Conservation (phyloP, 2,888 invertebrate species). For the Venusia cambrica region DNA sequence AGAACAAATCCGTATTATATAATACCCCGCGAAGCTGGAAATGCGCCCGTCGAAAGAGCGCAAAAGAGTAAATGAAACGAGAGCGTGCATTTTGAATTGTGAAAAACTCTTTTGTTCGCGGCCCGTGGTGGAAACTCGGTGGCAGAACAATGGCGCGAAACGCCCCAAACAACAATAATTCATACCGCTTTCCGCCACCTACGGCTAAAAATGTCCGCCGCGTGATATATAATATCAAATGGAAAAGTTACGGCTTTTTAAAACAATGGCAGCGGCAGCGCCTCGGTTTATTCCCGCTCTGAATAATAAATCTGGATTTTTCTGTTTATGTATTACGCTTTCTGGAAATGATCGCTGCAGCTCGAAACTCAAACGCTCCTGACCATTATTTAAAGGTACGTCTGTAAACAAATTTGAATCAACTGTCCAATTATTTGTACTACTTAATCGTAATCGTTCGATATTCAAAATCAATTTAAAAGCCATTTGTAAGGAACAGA, state of each 20-base stretch:
- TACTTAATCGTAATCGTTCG: slow-evolving; percentile 55
- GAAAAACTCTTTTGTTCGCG: slow-evolving; percentile 77
- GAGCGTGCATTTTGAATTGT: slow-evolving; percentile 77
- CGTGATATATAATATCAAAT: slow-evolving; percentile 77
- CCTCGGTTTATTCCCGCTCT: slow-evolving; percentile 54
- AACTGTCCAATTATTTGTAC: slow-evolving; percentile 46
- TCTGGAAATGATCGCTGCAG: slow-evolving; percentile 23
- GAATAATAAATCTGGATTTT: slow-evolving; percentile 56
- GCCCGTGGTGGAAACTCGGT: slow-evolving; percentile 63
- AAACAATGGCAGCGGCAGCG: slow-evolving; percentile 68
- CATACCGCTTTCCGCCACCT: slow-evolving; percentile 79
- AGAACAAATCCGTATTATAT: slow-evolving; percentile 71
- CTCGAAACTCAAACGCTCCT: slow-evolving; percentile 11
- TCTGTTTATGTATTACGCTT: slow-evolving; percentile 35
- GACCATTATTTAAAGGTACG: too few relatives aligned
- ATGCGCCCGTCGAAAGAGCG: slow-evolving; percentile 73
- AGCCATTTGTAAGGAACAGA: slow-evolving; percentile 77
- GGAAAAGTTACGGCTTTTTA: slow-evolving; percentile 76
- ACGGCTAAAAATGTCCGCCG: slow-evolving; percentile 80
- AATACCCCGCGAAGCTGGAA: slow-evolving; percentile 73
- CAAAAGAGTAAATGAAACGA: slow-evolving; percentile 80
- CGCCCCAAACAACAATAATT: slow-evolving; percentile 80
- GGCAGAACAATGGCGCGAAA: slow-evolving; percentile 70
- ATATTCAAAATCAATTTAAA: slow-evolving; percentile 77
- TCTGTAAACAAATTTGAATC: slow-evolving; percentile 1